A percentile compares a stretch with the other conserved stretches of the same genome.
Evolutionary conservation across 2,888 invertebrate species (phyloP).

Genomic region (Amiota mariae): DNA sequence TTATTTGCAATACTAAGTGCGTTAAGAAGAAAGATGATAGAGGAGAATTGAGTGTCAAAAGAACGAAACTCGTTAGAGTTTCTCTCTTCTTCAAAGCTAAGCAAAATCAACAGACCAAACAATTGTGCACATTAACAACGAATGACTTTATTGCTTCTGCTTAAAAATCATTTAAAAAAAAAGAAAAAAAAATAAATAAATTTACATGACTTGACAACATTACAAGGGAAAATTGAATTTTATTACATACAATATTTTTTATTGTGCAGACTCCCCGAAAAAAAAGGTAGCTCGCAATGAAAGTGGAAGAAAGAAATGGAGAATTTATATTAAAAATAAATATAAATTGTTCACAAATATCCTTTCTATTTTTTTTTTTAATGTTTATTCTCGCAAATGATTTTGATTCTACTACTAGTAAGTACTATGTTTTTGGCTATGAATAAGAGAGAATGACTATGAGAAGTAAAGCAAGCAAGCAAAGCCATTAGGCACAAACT

Average conservation of each 20-base stretch:
- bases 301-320: slow-evolving; percentile 1
- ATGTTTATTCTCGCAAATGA: neutral
- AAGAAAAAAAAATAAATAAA: too few species aligned
- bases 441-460: neutral
- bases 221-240: slow-evolving; percentile 16
- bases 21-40: too few species aligned
- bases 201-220: slow-evolving; percentile 21
- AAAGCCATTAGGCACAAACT: slow-evolving; percentile 65
- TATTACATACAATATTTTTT: too few species aligned
- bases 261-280: neutral
- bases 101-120: slow-evolving; percentile 46
- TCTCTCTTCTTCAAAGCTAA: neutral
- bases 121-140: slow-evolving; percentile 64
- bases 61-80: neutral
- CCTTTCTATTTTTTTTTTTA: too few species aligned
- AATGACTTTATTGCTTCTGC: neutral
- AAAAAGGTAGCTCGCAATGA: neutral
- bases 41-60: neutral
- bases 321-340: slow-evolving; percentile 5
- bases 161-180: neutral
- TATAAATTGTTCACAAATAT: slow-evolving; percentile 8
- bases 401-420: neutral
- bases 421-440: neutral
- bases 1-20: neutral
- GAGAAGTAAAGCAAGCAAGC: neutral